Evolutionary conservation across 2,888 invertebrate species (phyloP), one percentile per base, ranked within the genome.

Genomic region (Drosophila mimetica): DNA sequence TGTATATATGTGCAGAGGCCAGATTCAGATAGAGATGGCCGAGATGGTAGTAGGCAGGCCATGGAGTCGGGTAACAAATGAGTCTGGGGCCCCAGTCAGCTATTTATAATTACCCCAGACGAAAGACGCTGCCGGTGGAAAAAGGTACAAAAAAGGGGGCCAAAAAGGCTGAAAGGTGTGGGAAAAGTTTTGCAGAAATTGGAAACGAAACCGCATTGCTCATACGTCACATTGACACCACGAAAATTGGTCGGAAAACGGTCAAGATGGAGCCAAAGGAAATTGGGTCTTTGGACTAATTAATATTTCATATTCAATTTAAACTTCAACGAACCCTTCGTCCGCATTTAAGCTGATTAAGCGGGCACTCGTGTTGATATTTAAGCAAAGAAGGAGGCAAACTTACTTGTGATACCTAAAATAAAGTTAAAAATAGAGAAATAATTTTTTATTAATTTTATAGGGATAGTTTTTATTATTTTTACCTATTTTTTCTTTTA

Each of bases 51-150:
- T 37, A 28, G 54, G 44, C 34, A 44, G 54, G 36, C 55, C 36
- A 14, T 14, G 36, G 30, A 30, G 41, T 44, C 44, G 51, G 32
- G 53, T 65, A 71, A 63, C 64, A 71, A 71, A 65, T 57, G 74
- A 70, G 54, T 41, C 57, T 79, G 69, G 64, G 71, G 64, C 82
- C 60, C 66, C 74, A 74, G 71, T 57, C 66, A 70, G 80, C 77
- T 74, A 84, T 86, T 84, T 84, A 80, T 84, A 80, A 86, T 83
- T 86, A 83, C 86, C 84, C 22, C 67, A 51, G 67, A 51, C 64
- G 52, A 42, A 28, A 51, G 36, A 42, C 16, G 39, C 64, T 32
- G 32, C 18, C n/a, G 64, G 37, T 37, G 25, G 4, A 11, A 13
- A 18, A 9, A 13, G 14, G n/a, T n/a, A n/a, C n/a, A n/a, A n/a